Conservation (phyloP, 2,888 invertebrate genomes). For the Athrips mouffetella region DNA sequence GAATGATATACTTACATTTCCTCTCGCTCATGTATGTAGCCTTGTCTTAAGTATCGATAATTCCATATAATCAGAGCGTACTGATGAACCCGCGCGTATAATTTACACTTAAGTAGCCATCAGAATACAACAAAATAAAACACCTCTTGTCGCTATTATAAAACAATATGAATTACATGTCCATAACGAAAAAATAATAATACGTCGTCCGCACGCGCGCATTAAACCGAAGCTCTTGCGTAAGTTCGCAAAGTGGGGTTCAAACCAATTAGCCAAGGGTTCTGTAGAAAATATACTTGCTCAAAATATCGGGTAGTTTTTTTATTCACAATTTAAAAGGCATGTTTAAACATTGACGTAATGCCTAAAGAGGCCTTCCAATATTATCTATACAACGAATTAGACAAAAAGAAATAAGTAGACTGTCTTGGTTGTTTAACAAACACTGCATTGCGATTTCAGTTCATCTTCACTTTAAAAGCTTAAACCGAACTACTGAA, state of each 20-base stretch:
- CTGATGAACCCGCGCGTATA: conserved; percentile 8
- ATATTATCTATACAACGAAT: no score
- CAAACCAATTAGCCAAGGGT: not conserved
- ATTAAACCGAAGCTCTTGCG: conserved; percentile 39
- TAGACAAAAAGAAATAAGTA: not conserved
- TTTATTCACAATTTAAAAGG: no score
- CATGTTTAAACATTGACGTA: no score
- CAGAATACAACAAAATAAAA: conserved; percentile 27
- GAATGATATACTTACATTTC: conserved; percentile 3
- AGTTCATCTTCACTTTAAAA: no score
- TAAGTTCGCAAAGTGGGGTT: conserved; percentile 28
- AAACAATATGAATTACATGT: conserved; percentile 43
- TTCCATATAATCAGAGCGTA: conserved; percentile 5
- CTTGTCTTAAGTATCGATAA: conserved; percentile 7
- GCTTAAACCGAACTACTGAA: no score
- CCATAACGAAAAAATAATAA: conserved; percentile 69
- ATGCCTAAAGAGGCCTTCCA: no score
- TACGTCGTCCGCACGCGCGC: conserved; percentile 49
- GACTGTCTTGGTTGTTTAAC: no score
- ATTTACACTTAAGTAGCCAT: conserved; percentile 11
- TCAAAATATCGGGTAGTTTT: no score
- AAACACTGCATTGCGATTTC: no score
- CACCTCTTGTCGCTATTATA: conserved; percentile 26
- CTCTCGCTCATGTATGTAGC: conserved; percentile 1
- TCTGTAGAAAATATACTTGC: not conserved